Percentiles rank a stretch among this genome's conserved stretches.
Evolutionary conservation across 1,140 invertebrate genomes (phyloP).

Genomic region (Oryctes rhinoceros): DNA sequence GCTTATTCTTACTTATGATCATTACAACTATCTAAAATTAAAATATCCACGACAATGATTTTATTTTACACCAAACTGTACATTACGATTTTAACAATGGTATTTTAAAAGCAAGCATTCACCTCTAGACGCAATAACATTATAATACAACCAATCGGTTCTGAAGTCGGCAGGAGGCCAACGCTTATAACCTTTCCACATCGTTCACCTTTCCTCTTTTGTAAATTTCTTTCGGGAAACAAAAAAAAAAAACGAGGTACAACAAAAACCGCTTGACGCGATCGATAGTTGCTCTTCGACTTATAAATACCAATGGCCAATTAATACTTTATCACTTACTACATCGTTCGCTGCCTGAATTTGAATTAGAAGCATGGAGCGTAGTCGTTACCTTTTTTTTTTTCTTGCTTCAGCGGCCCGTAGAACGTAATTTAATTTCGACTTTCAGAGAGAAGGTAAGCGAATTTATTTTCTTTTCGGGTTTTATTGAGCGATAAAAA

Average conservation of each 20-base stretch:
- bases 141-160: too few species aligned
- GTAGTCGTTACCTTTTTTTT: neutral
- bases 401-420: neutral
- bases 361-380: conserved; percentile 4
- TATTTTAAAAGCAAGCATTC: too few species aligned
- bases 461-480: conserved; percentile 36
- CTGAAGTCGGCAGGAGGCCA: too few species aligned
- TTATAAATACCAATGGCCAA: conserved; percentile 36
- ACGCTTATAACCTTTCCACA: too few species aligned
- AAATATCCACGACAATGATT: too few species aligned
- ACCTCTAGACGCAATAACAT: too few species aligned
- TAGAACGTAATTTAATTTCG: conserved; percentile 32
- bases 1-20: too few species aligned
- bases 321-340: conserved; percentile 38
- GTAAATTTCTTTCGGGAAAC: neutral
- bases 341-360: conserved; percentile 18
- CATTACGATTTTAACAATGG: too few species aligned
- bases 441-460: conserved; percentile 18
- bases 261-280: neutral
- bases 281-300: conserved; percentile 9
- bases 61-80: too few species aligned
- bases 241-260: neutral
- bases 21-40: too few species aligned
- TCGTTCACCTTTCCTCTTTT: neutral
- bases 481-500: conserved; percentile 36